Percentiles rank a stretch among this genome's conserved stretches.
These are phyloP conservation scores for Acanthornis magna DNA, from an alignment of 2,797 vertebrate species.

Conservation along the genomic window DNA sequence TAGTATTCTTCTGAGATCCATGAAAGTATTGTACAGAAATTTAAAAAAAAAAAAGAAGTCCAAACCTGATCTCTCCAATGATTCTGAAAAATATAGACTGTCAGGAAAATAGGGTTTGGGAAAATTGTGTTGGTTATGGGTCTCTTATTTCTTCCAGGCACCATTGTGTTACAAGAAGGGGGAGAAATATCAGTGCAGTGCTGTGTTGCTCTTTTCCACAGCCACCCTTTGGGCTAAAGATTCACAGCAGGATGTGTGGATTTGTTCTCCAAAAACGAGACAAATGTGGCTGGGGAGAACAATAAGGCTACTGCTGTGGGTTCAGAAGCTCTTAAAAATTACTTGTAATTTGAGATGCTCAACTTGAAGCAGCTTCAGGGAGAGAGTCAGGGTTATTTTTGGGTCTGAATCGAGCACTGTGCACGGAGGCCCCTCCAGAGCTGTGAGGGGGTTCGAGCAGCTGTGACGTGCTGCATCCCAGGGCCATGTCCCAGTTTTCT, in stretches of 20 bases:
- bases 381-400: background rate
- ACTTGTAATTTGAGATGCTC: background rate
- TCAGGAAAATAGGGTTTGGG: background rate
- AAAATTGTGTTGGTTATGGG: background rate
- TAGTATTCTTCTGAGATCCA: background rate
- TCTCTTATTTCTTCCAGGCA: background rate
- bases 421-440: background rate
- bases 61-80: background rate
- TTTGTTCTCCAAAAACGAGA: background rate
- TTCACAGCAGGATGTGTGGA: accelerated
- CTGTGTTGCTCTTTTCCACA: background rate
- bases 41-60: background rate
- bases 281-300: background rate
- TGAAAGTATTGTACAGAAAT: background rate
- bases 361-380: background rate
- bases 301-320: background rate
- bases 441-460: background rate
- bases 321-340: background rate
- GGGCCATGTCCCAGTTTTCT: background rate
- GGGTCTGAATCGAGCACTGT: background rate
- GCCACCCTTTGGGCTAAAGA: background rate
- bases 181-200: no score
- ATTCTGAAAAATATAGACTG: background rate
- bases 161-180: background rate
- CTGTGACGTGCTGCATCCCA: background rate